Conservation (phyloP, 2,888 invertebrate genomes). For the Abrostola triplasia region DNA sequence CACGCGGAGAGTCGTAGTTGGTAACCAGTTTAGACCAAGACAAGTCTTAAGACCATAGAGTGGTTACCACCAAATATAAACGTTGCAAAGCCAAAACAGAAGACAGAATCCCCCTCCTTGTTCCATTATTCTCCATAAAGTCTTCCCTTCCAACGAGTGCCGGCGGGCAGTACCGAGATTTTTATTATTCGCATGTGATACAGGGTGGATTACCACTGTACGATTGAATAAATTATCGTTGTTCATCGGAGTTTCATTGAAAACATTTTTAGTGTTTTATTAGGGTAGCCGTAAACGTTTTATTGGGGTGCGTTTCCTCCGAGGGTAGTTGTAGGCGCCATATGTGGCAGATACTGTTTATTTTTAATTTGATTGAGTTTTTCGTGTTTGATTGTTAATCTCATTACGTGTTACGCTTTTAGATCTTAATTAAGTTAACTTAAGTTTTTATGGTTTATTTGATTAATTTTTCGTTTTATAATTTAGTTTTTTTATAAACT, state of each 20-base stretch:
- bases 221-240: constrained; percentile 77
- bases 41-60: too few species aligned
- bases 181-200: constrained; percentile 77
- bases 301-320: constrained; percentile 17
- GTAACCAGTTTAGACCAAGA: too few species aligned
- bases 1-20: too few species aligned
- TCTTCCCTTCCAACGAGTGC: constrained; percentile 39
- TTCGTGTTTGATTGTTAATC: constrained; percentile 42
- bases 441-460: background rate
- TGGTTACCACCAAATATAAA: too few species aligned
- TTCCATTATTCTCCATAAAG: constrained; percentile 23
- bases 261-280: constrained; percentile 36
- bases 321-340: constrained; percentile 43
- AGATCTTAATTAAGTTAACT: constrained; percentile 5
- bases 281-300: constrained; percentile 21
- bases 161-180: constrained; percentile 72
- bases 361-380: constrained; percentile 57
- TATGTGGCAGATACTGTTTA: constrained; percentile 55
- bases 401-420: constrained; percentile 34
- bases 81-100: background rate
- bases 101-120: constrained; percentile 8
- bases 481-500: too few species aligned
- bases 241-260: constrained; percentile 53
- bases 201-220: constrained; percentile 70
- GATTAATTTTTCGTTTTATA: background rate